Evolutionary conservation across 2,888 invertebrate genomes (phyloP), one percentile per base, ranked within the genome.

Genomic region (Noctua fimbriata): DNA sequence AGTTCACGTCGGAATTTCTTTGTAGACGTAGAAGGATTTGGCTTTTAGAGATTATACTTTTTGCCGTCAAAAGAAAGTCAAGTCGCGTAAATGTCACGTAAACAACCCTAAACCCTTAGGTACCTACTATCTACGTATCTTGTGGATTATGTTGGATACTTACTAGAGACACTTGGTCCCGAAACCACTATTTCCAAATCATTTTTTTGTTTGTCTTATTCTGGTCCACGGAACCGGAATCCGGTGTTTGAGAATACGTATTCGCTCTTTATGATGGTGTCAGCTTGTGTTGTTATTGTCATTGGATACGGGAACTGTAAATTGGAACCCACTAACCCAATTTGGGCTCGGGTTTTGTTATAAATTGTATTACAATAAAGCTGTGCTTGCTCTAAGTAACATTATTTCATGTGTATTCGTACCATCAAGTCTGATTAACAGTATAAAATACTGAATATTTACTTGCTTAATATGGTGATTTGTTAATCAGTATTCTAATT

Each of bases 131-230:
- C 63, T 65, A 63, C 36, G 55, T 52, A 78, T 47, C n/a, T 60
- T 80, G 63, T 55, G 67, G 71, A 80, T 69, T 69, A 52, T 75
- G n/a, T 76, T 55, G 70, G 55, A 69, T 9, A 69, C 52, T 66
- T 83, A 58, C 63, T 41, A n/a, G 60, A 69, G 55, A 65, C 24
- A 58, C 83, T 82, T 74, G 47, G 77, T 76, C 74, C 78, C 76
- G 73, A 89, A 88, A 87, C 76, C 83, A 85, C 72, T 81, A 82
- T 86, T 82, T 82, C 74, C 76, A 85, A 87, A 88, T 85, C 72
- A 84, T 85, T 83, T 86, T 84, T 71, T 88, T 88, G 87, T 88
- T 87, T 84, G 83, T 80, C 77, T 65, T 82, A 76, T n/a, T 32
- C 60, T 63, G 16, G 18, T 78, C 74, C 71, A 82, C 41, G 73